phyloP scores from a whole-genome alignment of 2,888 invertebrate genomes.

The Halictus quadricinctus region DNA sequence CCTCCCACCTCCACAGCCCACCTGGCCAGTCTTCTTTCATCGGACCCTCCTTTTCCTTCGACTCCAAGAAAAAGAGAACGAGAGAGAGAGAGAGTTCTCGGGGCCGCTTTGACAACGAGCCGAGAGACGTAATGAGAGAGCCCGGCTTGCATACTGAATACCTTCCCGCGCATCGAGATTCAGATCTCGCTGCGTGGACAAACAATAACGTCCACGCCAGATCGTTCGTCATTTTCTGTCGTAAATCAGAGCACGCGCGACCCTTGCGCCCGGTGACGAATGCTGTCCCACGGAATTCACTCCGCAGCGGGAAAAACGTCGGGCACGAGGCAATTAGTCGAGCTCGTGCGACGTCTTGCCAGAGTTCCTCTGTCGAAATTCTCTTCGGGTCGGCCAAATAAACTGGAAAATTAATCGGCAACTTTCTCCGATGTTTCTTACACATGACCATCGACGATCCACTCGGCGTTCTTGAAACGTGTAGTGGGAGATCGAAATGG shows the following conservation, averaged over 20 bases:
- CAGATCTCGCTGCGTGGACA: slow-evolving; percentile 57
- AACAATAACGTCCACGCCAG: slow-evolving; percentile 55
- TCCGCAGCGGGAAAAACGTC: background rate
- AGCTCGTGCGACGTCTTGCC: background rate
- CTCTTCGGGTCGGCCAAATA: background rate
- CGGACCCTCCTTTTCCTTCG: slow-evolving; percentile 21
- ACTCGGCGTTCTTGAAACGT: background rate
- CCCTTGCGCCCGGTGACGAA: slow-evolving; percentile 33
- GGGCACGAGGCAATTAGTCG: background rate
- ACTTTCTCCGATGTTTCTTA: background rate
- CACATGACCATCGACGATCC: background rate
- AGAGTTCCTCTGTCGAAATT: background rate
- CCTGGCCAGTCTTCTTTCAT: background rate
- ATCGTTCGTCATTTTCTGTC: slow-evolving; percentile 58
- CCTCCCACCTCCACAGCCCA: background rate
- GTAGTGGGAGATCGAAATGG: background rate
- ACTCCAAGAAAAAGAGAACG: background rate
- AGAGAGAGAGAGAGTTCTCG: slow-evolving; percentile 10
- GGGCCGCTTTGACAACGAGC: slow-evolving; percentile 58
- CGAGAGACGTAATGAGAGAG: slow-evolving; percentile 65
- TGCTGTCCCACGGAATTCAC: slow-evolving; percentile 28
- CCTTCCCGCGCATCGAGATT: slow-evolving; percentile 57
- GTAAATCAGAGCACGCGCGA: slow-evolving; percentile 54
- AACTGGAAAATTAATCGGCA: background rate
- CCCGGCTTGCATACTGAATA: slow-evolving; percentile 62